Base-by-base conservation (phyloP, 2,113 vertebrate species). In the Cryptoleucopteryx plumbea region DNA sequence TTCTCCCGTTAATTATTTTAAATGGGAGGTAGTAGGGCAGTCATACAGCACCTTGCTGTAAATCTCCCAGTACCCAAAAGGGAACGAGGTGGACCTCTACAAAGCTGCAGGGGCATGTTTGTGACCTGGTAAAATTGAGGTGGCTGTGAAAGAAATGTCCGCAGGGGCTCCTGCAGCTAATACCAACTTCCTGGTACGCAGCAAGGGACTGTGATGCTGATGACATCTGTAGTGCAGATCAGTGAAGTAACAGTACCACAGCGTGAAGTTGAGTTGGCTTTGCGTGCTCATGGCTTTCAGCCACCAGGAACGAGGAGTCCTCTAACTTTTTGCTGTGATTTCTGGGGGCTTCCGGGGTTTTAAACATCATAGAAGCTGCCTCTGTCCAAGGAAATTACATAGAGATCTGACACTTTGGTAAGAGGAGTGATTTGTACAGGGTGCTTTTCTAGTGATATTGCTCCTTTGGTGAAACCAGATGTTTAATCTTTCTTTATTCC, bases 331-430 rank as follows among this genome's bases (percentile, higher is more conserved):
- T 42, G 22, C 65, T 81, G 59, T 34, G 50, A 29, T 74, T 78
- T 43, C 26, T 13, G 31, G n/a, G 10, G 3, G 8, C 7, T 3
- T 21, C 4, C 3, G 53, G 13, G 47, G 8, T 8, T 7, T 81
- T 63, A 50, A 43, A 20, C 5, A 4, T 47, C 13, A 8, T 9
- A 26, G 61, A 20, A 70, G 47, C 50, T 74, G 56, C n/a, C 20
- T 53, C 36, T 15, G 5, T 50, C 19, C 26, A 42, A 31, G 61
- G 21, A 55, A 62, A 23, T 34, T 26, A 18, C 5, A 12, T 19
- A 25, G 0, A 2, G 11, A 47, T 29, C 38, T 50, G n/a, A 1
- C 4, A 1, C 25, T 22, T 52, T 4, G 16, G 11, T 42, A 34
- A 40, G 18, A 73, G 53, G 48, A 56, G 22, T 23, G 31, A 43